Conservation (phyloP, 2,888 invertebrate species). For the Dastarcus helophoroides region DNA sequence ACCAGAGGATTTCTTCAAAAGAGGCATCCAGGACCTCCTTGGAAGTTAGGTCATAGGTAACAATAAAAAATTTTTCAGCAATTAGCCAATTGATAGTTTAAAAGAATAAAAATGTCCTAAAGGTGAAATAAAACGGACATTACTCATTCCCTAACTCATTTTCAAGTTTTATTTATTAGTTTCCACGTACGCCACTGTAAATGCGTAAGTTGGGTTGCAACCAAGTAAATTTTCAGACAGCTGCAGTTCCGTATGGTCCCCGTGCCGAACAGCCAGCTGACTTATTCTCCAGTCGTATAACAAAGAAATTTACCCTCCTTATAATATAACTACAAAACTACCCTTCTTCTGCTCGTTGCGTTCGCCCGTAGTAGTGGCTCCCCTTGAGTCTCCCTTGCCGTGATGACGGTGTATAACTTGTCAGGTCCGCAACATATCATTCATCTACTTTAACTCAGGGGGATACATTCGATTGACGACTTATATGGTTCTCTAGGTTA, state of each 20-base stretch:
- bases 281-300: conserved; percentile 35
- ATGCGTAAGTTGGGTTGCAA: conserved; percentile 7
- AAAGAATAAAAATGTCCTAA: too few species aligned
- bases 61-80: too few species aligned
- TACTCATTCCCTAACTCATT: too few species aligned
- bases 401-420: neutral
- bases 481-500: conserved; percentile 19
- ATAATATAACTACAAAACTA: conserved; percentile 25
- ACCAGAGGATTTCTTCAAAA: too few species aligned
- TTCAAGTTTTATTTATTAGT: too few species aligned
- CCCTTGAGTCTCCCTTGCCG: conserved; percentile 11
- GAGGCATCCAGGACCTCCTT: too few species aligned
- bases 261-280: conserved; percentile 32
- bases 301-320: conserved; percentile 35
- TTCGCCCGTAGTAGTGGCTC: conserved; percentile 3
- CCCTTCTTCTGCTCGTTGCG: conserved; percentile 12
- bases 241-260: conserved; percentile 19
- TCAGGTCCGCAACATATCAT: neutral
- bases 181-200: conserved; percentile 10
- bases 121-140: too few species aligned
- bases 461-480: too few species aligned
- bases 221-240: conserved; percentile 16
- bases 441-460: neutral
- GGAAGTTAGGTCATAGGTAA: too few species aligned
- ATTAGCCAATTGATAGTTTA: too few species aligned